These are phyloP conservation scores for Cancer borealis DNA, from an alignment of 2,888 invertebrate genomes.

Conservation along the genomic window DNA sequence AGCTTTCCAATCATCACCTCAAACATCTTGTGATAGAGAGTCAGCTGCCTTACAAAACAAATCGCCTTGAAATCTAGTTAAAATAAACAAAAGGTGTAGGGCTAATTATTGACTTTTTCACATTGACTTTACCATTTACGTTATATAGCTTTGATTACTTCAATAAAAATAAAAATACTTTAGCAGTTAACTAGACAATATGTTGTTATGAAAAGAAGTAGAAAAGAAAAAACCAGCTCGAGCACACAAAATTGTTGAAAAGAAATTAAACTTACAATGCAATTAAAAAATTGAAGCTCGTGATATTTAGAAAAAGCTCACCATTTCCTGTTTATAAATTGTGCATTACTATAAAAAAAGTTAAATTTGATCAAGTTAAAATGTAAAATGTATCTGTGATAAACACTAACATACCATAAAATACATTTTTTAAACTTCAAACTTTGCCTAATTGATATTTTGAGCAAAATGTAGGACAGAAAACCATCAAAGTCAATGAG, in stretches of 20 bases:
- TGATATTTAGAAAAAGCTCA: not conserved
- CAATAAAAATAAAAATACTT: not conserved
- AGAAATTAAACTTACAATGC: conserved; percentile 12
- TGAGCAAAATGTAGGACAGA: conserved; percentile 46
- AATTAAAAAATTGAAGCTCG: not conserved
- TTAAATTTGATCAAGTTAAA: not conserved
- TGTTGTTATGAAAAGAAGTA: not conserved
- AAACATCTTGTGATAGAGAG: not conserved
- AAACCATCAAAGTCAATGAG: not conserved
- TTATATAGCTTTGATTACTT: not conserved
- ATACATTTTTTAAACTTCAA: not conserved
- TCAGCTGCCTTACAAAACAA: not conserved
- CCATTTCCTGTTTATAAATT: not conserved
- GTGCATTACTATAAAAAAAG: not conserved
- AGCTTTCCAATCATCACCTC: not conserved
- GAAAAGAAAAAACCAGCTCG: not conserved
- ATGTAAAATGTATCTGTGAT: not conserved
- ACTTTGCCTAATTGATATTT: conserved; percentile 35
- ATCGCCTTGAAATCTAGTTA: not conserved
- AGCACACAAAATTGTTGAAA: not conserved
- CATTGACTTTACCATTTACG: not conserved
- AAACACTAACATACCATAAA: not conserved
- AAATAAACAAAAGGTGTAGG: not conserved
- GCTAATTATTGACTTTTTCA: not conserved
- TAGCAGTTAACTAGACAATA: not conserved